Evolutionary conservation across 2,888 invertebrate genomes (phyloP).

Genomic region (Rhingia campestris): DNA sequence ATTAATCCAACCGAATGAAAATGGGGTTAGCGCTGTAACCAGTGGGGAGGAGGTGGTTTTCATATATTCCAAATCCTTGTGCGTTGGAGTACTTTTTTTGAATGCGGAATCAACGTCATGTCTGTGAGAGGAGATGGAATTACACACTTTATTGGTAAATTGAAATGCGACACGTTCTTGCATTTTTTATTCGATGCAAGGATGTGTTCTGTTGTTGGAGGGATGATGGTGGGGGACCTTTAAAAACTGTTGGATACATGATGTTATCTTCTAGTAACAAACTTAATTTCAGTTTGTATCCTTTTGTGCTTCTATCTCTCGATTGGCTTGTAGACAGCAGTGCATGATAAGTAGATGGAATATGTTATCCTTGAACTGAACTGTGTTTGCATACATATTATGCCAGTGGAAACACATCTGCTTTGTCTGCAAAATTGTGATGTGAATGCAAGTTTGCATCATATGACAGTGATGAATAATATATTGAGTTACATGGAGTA

Average conservation of each 20-base stretch:
- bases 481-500: too few species aligned
- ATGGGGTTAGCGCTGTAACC: background rate
- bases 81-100: slow-evolving; percentile 3
- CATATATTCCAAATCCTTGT: background rate
- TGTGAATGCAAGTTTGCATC: too few species aligned
- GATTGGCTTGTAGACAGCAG: background rate
- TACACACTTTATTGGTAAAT: slow-evolving; percentile 41
- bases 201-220: background rate
- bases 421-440: too few species aligned
- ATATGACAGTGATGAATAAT: too few species aligned
- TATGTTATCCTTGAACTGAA: too few species aligned
- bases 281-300: background rate
- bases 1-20: slow-evolving; percentile 5
- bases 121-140: slow-evolving; percentile 15
- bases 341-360: background rate
- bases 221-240: background rate
- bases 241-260: background rate
- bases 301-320: background rate
- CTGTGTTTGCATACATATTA: too few species aligned
- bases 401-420: too few species aligned
- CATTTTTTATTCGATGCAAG: slow-evolving; percentile 16
- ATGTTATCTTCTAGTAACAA: background rate
- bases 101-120: slow-evolving; percentile 44
- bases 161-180: slow-evolving; percentile 49
- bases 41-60: slow-evolving; percentile 3